Evolutionary conservation across 1,140 invertebrate genomes (phyloP), one percentile per base, ranked within the genome.

Genomic region (Apocrypta bakeri): DNA sequence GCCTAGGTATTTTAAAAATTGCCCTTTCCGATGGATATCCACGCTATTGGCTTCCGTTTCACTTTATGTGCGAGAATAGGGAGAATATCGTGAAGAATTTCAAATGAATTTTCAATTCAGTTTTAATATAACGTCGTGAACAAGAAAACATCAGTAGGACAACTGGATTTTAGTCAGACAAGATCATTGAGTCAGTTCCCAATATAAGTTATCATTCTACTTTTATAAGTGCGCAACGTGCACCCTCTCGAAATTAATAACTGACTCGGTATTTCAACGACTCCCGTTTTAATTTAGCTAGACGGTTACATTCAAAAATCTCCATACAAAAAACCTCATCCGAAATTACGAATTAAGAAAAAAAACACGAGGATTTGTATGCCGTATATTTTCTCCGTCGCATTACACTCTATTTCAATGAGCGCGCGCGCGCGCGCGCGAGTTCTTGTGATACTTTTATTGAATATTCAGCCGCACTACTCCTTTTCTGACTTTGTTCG

Each of bases 391-490:
- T 31, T 71, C 31, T 0, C 12, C 27, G 27, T 24, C 25, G 33
- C 37, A n/a, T 64, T 40, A 66, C 63, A 66, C 37, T 74, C 27
- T 74, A 33, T 68, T 66, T 74, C 31, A 37, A 73, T 63, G 40
- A n/a, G 21, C n/a, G 25, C 24, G 21, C 31, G n/a, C 27, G 33
- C 17, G 64, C 4, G 24, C 4, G 6, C 48, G 8, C 21, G 37
- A 64, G 42, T 29, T 81, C 63, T 73, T 64, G 73, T 27, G 17
- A 21, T 25, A 74, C 74, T 40, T 81, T 74, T 81, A 64, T 74
- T 66, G 33, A 81, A 73, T 80, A 73, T 74, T 74, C 71, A 66
- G 21, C 68, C 21, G 68, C 7, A 21, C 68, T 37, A 37, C 63
- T 24, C 63, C 63, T 66, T 66, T 66, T 66, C 27, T 25, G 63